phyloP scores from a whole-genome alignment of 2,113 vertebrate species.

The Lepidothrix coronata region DNA sequence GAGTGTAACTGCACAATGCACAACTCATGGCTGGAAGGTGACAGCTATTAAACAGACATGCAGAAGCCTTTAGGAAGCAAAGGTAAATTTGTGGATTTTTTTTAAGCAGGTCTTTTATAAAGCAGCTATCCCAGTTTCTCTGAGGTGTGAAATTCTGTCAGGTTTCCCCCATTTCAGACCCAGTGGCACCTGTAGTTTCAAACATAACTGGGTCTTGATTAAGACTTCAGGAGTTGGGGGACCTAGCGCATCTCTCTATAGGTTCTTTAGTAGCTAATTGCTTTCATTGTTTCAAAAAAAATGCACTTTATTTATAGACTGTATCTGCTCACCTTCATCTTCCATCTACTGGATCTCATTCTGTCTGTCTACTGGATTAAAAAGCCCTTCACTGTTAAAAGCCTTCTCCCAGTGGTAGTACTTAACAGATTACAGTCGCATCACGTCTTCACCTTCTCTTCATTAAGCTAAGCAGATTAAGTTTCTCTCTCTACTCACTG shows the following conservation, averaged over 20 bases:
- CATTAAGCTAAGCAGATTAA: constrained; percentile 60
- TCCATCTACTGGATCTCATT: not conserved
- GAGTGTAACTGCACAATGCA: not conserved
- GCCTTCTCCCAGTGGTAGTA: not conserved
- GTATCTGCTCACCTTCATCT: not conserved
- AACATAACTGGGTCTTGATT: not conserved
- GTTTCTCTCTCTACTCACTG: not conserved
- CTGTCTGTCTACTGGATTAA: not conserved
- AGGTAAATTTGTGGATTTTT: not conserved
- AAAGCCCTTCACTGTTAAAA: constrained; percentile 33
- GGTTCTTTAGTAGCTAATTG: not conserved
- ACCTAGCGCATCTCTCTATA: not conserved
- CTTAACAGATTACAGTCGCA: not conserved
- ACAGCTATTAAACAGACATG: not conserved
- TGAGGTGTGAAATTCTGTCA: not conserved
- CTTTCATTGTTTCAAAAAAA: not conserved
- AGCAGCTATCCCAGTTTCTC: not conserved
- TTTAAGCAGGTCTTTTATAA: not conserved
- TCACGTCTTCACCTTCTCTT: constrained; percentile 36
- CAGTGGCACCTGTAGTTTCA: not conserved
- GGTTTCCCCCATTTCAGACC: not conserved
- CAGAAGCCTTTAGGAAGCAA: not conserved
- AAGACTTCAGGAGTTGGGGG: not conserved
- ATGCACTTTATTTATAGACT: not conserved
- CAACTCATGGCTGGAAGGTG: not conserved